Percentiles rank a stretch among this genome's conserved stretches.
phyloP scores from a whole-genome alignment of 2,888 invertebrate genomes.

The Zele albiditarsus region DNA sequence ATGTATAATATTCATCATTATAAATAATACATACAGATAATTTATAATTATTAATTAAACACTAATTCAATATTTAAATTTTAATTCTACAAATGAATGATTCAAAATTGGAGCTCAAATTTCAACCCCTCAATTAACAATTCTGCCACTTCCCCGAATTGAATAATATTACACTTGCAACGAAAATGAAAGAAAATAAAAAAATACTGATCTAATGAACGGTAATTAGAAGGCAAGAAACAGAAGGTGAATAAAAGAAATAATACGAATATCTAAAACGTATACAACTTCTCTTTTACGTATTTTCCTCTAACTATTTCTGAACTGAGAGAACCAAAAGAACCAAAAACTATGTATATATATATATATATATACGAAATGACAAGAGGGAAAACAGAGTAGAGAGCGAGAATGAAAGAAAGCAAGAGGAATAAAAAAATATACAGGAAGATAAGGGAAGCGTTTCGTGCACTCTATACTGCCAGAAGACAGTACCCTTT shows the following conservation, averaged over 20 bases:
- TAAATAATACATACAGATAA: no score
- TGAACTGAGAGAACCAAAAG: not conserved
- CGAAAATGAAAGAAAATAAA: not conserved
- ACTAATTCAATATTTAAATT: no score
- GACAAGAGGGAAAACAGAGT: constrained; percentile 11
- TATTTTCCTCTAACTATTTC: not conserved
- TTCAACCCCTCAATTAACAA: no score
- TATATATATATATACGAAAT: not conserved
- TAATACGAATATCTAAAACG: not conserved
- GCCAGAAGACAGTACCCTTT: constrained; percentile 47
- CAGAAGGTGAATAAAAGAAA: not conserved
- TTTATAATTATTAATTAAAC: no score
- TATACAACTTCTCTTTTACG: not conserved
- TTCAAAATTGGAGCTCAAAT: no score
- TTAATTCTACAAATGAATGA: no score
- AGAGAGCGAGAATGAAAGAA: constrained; percentile 14
- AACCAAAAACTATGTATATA: not conserved
- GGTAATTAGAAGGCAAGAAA: not conserved
- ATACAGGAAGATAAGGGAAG: constrained; percentile 8
- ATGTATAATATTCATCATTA: no score
- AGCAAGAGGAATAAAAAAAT: not conserved
- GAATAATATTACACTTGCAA: no score
- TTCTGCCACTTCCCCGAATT: no score
- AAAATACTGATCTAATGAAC: not conserved
- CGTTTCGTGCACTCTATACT: constrained; percentile 32